Evolutionary conservation across 2,888 invertebrate species (phyloP), one percentile per base, ranked within the genome.

Genomic region (Macroteleia sp.): DNA sequence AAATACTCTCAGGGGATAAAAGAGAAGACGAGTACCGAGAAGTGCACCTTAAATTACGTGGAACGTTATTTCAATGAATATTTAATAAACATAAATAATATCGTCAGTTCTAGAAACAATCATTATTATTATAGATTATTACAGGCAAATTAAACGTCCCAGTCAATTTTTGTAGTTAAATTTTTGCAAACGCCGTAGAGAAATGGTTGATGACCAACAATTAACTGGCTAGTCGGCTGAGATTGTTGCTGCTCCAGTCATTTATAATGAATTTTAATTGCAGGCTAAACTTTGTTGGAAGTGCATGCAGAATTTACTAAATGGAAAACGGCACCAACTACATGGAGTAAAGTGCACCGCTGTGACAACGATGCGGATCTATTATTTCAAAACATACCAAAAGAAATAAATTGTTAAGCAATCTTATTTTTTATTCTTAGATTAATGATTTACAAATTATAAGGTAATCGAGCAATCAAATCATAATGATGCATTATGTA

Each of bases 31-130:
- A 52, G 61, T 20, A 62, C 6, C 9, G 36, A 46, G 30, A 0
- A 39, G 14, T 61, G 39, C 62, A 73, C 73, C 64, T 64, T 62
- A 64, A 73, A 73, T 73, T 64, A 64, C 73, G 48, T 59, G 50
- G 30, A 50, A 39, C 48, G 41, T 36, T 56, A 48, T 64, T 56
- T 48, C 54, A 56, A 14, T 56, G 61, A 71, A 62, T 71, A 61
- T 62, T 64, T 64, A 57, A 64, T 50, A 64, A 56, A 57, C 32
- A 64, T 57, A 64, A 62, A 73, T 57, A 73, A 64, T 57, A 56
- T 56, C 41, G 25, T 8, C 52, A 30, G 50, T 59, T 46, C 56
- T 16, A 52, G 44, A 12, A 12, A 28, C 41, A 20, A 59, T 52
- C 32, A 42, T 56, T 56, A 36, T 66, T 52, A 42, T 57, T 44